These are phyloP conservation scores for Hedychridium roseum DNA, from an alignment of 2,888 invertebrate genomes.

Conservation along the genomic window DNA sequence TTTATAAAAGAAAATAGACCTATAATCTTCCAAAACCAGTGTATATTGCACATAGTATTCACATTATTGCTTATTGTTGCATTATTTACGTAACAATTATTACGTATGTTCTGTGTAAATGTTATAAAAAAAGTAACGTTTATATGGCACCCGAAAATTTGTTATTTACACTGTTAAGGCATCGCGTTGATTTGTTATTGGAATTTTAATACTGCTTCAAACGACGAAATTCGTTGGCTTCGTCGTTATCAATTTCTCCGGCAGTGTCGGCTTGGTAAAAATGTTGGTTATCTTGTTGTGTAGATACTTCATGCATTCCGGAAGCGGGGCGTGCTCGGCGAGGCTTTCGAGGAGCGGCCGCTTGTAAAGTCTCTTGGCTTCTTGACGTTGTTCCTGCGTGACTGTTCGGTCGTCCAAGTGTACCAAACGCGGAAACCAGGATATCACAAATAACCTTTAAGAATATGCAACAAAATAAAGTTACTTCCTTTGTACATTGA, in stretches of 20 bases:
- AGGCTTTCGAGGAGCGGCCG: constrained; percentile 69
- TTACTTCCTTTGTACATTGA: no score
- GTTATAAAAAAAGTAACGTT: no score
- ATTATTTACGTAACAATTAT: no score
- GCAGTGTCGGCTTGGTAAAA: constrained; percentile 40
- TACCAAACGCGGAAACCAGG: constrained; percentile 73
- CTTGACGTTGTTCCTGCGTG: constrained; percentile 71
- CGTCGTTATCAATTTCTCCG: constrained; percentile 30
- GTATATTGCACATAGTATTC: no score
- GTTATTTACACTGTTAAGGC: no score
- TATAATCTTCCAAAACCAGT: no score
- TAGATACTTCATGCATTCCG: constrained; percentile 52
- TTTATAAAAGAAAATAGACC: no score
- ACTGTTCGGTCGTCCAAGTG: constrained; percentile 78
- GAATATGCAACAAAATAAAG: neutral
- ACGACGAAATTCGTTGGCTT: constrained; percentile 39
- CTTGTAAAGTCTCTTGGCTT: constrained; percentile 72
- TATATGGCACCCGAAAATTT: no score
- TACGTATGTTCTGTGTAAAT: no score
- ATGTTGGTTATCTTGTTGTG: constrained; percentile 49
- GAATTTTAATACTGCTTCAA: constrained; percentile 41
- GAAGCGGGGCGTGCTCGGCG: constrained; percentile 52
- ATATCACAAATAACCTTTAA: constrained; percentile 76
- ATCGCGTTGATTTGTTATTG: no score
- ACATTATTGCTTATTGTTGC: no score